Percentiles rank a stretch among this genome's conserved stretches.
phyloP scores from a whole-genome alignment of 2,888 invertebrate genomes.

The Barypeithes pellucidus region DNA sequence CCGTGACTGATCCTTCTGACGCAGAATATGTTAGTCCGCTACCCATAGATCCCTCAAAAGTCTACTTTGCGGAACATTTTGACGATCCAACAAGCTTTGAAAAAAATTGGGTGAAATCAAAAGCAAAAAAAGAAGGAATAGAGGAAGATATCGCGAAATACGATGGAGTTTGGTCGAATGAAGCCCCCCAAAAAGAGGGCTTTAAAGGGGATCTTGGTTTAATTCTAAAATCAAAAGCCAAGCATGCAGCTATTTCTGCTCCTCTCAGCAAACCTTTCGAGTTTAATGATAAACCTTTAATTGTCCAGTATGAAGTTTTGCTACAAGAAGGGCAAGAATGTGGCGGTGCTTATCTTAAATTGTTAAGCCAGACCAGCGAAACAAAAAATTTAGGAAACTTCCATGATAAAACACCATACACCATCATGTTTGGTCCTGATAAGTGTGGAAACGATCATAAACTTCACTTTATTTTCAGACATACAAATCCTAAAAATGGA shows the following conservation, averaged over 20 bases:
- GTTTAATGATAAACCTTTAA: slow-evolving; percentile 86
- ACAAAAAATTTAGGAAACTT: slow-evolving; percentile 85
- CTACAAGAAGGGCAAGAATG: slow-evolving; percentile 98
- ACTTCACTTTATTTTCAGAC: slow-evolving; percentile 94
- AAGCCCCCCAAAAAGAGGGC: slow-evolving; percentile 83
- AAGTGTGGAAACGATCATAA: slow-evolving; percentile 98
- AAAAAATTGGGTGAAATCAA: slow-evolving; percentile 88
- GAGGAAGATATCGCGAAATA: slow-evolving; percentile 96
- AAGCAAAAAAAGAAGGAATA: slow-evolving; percentile 86
- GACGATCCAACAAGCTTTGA: slow-evolving; percentile 83
- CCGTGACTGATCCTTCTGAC: slow-evolving; percentile 66
- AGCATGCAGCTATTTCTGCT: slow-evolving; percentile 95
- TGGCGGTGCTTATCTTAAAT: slow-evolving; percentile 97
- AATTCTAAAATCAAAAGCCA: slow-evolving; percentile 94
- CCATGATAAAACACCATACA: slow-evolving; percentile 96
- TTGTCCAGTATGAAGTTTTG: slow-evolving; percentile 92
- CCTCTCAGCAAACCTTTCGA: slow-evolving; percentile 85
- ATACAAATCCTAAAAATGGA: slow-evolving; percentile 94
- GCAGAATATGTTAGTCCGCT: slow-evolving; percentile 82
- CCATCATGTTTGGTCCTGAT: slow-evolving; percentile 99
- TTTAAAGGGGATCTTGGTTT: slow-evolving; percentile 86
- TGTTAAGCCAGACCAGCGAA: slow-evolving; percentile 82
- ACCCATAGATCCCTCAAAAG: slow-evolving; percentile 74
- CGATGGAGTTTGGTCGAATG: slow-evolving; percentile 88
- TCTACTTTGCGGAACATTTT: slow-evolving; percentile 90